Evolutionary conservation across 2,113 vertebrate genomes (phyloP).

Genomic region (Cephalopterus ornatus): DNA sequence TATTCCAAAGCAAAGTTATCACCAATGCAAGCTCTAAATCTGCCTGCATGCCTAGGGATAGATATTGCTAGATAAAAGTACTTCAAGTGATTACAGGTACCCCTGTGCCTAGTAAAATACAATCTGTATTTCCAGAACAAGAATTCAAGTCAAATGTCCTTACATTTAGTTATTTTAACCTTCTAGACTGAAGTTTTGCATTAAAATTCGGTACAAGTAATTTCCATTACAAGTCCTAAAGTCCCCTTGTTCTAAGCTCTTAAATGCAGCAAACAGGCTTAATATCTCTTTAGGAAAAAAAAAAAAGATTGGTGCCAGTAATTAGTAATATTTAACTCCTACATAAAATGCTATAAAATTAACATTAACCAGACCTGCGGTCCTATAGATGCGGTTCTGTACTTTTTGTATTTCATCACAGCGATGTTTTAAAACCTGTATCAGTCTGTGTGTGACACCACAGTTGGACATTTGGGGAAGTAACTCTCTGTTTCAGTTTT

Average conservation of each 20-base stretch:
- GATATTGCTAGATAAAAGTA: neutral
- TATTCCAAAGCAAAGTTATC: neutral
- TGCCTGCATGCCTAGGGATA: neutral
- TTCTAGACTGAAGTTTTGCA: neutral
- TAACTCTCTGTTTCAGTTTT: neutral
- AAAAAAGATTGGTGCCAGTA: neutral
- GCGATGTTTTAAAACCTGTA: neutral
- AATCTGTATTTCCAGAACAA: neutral
- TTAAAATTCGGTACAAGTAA: neutral
- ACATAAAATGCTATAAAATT: neutral
- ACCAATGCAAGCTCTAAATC: neutral
- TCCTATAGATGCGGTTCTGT: neutral
- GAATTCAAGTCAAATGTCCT: neutral
- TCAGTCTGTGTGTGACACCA: neutral
- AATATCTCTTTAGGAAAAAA: neutral
- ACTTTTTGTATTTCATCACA: neutral
- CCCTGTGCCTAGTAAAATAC: neutral
- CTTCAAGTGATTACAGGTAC: neutral
- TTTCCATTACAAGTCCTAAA: neutral
- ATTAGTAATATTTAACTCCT: neutral
- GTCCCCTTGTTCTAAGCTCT: neutral
- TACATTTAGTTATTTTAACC: neutral
- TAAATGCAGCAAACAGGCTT: neutral
- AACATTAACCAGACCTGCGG: neutral
- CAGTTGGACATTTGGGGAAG: neutral